Evolutionary conservation across 1,140 invertebrate genomes (phyloP), one percentile per base, ranked within the genome.

Genomic region (Drosophila obscura): DNA sequence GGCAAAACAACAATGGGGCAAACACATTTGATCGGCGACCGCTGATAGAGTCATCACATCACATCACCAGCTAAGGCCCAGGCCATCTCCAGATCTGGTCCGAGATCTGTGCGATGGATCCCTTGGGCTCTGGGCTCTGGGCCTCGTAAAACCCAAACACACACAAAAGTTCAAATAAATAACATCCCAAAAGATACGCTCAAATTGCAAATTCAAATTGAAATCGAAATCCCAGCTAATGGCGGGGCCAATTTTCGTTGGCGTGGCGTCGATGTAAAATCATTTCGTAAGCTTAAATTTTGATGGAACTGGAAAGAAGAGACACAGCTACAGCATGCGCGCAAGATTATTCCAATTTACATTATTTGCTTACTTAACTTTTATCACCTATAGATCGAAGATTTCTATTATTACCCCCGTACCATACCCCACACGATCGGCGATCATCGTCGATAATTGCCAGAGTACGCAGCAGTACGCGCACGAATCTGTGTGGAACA

Each of bases 331-430:
- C 31, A 49, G 78, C 58, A 74, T 79, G 71, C 56, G 73, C 71
- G 58, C 44, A 66, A 84, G 77, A 71, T 85, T 77, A 84, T 69
- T 81, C 69, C 59, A 74, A 80, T 87, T 87, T 80, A 82, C 55
- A 82, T 82, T 88, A 87, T 81, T 78, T 87, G 87, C 83, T 90
- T 90, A 90, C 77, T 90, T 90, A 90, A 88, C 71, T 90, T 90
- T 90, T 90, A 90, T 87, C 82, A 90, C 88, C 82, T 11, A 11
- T 13, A 39, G 6, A 35, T 15, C 31, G 15, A 53, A 50, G 67
- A 69, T 69, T 43, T 69, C 65, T 44, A 26, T 26, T 39, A 39
- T 39, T 39, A 39, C 35, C 11, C 31, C 11, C 11, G 4, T 39
- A 39, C 35, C 9, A 4, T 35, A 1, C 9, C 31, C 35, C 35